Conservation (phyloP, 2,797 vertebrate species). For the Numenius phaeopus region DNA sequence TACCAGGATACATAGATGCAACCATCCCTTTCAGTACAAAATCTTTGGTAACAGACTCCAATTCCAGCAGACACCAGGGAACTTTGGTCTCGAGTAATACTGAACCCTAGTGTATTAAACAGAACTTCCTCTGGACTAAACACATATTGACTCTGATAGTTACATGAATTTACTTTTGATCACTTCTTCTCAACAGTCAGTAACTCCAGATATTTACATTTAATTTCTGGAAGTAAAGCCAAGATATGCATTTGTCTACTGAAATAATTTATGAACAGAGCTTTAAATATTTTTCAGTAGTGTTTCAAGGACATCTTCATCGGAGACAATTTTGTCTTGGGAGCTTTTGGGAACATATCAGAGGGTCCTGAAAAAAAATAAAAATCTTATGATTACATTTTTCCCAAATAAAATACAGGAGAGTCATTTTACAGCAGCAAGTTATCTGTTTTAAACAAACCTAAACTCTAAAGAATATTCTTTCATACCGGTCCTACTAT, state of each 20-base stretch:
- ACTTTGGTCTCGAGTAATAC: conserved; percentile 80
- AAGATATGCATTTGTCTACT: conserved; percentile 61
- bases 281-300: conserved; percentile 81
- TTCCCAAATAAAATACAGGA: not conserved
- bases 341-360: conserved; percentile 78
- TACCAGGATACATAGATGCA: conserved; percentile 91
- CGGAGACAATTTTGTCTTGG: conserved; percentile 84
- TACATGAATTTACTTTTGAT: not conserved
- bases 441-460: not conserved
- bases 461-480: not conserved
- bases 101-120: conserved; percentile 83
- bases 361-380: conserved; percentile 76
- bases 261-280: conserved; percentile 76
- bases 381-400: too few species aligned
- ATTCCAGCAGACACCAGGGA: conserved; percentile 83
- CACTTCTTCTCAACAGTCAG: not conserved
- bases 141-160: not conserved
- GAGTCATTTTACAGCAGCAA: not conserved
- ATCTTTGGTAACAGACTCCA: conserved; percentile 86
- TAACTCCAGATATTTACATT: conserved; percentile 41
- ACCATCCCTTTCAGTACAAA: conserved; percentile 80
- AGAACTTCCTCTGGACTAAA: conserved; percentile 71
- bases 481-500: not conserved
- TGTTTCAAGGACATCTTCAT: conserved; percentile 78
- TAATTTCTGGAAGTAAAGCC: conserved; percentile 62